phyloP scores from a whole-genome alignment of 2,113 vertebrate genomes.

The Malurus alboscapulatus region DNA sequence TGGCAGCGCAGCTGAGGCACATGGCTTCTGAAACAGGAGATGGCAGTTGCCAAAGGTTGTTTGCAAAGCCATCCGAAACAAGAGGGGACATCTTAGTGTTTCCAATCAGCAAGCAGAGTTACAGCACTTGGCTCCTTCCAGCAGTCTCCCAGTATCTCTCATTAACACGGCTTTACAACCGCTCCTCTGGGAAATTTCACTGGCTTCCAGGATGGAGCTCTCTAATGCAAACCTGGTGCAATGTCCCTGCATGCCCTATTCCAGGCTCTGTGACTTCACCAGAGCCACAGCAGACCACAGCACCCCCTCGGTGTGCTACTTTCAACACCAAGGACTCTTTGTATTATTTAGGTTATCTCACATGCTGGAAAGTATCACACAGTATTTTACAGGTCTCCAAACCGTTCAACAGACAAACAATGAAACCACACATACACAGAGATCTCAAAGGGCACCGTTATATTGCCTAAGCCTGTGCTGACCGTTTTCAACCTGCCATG shows the following conservation, averaged over 20 bases:
- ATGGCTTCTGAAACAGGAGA: slow-evolving; percentile 25
- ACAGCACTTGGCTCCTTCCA: slow-evolving; percentile 29
- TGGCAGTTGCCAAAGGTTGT: slow-evolving; percentile 23
- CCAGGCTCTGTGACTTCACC: background rate
- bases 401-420: background rate
- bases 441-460: background rate
- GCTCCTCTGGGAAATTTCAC: slow-evolving; percentile 37
- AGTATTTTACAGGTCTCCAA: background rate
- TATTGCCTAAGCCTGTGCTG: background rate
- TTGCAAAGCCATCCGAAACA: background rate
- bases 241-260: background rate
- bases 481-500: background rate
- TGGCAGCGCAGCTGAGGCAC: background rate
- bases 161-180: slow-evolving; percentile 42
- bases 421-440: background rate
- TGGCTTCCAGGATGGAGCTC: slow-evolving; percentile 12
- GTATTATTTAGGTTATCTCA: background rate
- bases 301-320: background rate
- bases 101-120: slow-evolving; percentile 15
- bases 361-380: background rate
- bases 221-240: background rate
- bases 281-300: background rate
- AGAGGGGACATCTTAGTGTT: background rate
- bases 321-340: background rate
- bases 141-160: slow-evolving; percentile 35